phyloP scores from a whole-genome alignment of 2,888 invertebrate genomes.

The Sarcophaga variegata region DNA sequence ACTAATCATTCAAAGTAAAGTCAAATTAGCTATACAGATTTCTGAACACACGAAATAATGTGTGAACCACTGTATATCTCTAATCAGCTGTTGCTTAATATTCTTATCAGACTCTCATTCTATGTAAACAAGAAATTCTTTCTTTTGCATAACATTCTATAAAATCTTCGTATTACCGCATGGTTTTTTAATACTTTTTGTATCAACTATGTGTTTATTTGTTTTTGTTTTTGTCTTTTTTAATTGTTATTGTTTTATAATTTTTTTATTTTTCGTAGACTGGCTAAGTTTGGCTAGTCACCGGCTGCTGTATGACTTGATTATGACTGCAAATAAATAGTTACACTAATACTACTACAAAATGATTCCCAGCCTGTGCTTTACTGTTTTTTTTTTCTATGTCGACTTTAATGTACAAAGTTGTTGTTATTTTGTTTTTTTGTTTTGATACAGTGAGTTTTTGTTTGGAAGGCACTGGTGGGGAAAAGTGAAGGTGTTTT shows the following conservation, averaged over 20 bases:
- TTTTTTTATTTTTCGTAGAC: conserved; percentile 14
- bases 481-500: not conserved
- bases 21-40: too few species aligned
- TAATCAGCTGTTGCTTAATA: too few species aligned
- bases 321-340: not conserved
- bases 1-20: too few species aligned
- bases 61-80: too few species aligned
- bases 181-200: conserved; percentile 23
- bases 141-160: conserved; percentile 12
- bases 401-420: not conserved
- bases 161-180: not conserved
- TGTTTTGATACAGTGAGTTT: not conserved
- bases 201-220: not conserved
- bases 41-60: too few species aligned
- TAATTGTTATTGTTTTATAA: not conserved
- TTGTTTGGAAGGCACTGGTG: not conserved
- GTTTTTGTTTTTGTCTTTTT: not conserved
- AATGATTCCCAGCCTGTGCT: not conserved
- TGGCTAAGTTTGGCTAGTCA: conserved; percentile 28
- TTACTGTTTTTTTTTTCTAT: conserved; percentile 20
- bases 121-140: conserved; percentile 11
- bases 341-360: not conserved
- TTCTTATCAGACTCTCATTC: not conserved
- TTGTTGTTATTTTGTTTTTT: not conserved
- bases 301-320: conserved; percentile 25